phyloP scores from a whole-genome alignment of 2,888 invertebrate species.

The Panorpa germanica region DNA sequence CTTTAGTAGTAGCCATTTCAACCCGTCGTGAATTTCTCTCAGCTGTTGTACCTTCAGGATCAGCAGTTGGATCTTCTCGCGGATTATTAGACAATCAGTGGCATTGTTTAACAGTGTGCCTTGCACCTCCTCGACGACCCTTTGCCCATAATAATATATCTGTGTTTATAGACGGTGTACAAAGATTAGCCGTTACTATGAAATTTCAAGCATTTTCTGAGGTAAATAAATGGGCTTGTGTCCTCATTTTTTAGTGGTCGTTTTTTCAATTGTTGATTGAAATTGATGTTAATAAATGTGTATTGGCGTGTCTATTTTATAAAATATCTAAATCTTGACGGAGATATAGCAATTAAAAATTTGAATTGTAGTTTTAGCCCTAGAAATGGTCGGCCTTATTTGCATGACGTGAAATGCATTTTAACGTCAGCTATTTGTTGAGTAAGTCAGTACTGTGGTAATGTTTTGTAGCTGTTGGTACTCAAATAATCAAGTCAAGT shows the following conservation, averaged over 20 bases:
- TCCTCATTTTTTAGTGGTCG: slow-evolving; percentile 5
- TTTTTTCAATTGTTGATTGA: no score
- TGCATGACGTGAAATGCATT: no score
- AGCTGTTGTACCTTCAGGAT: slow-evolving; percentile 26
- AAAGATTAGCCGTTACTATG: slow-evolving; percentile 29
- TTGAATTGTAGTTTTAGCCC: no score
- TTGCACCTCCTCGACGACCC: slow-evolving; percentile 28
- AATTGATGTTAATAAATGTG: no score
- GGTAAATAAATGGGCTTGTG: slow-evolving; percentile 19
- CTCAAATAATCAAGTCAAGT: no score
- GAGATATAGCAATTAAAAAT: no score
- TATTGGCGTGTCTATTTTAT: no score
- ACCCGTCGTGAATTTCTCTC: slow-evolving; percentile 35
- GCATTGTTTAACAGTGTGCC: slow-evolving; percentile 33
- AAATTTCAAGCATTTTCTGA: slow-evolving; percentile 36
- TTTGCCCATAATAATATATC: slow-evolving; percentile 36
- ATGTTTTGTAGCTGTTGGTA: no score
- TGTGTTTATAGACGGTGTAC: slow-evolving; percentile 35
- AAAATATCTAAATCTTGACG: no score
- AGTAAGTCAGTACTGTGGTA: no score
- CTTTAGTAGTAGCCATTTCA: slow-evolving; percentile 31
- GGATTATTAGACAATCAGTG: slow-evolving; percentile 18
- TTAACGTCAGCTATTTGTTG: no score
- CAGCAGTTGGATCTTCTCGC: slow-evolving; percentile 17
- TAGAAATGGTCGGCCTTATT: no score